Conservation (phyloP, 2,113 vertebrate genomes). For the Cercocebus atys region DNA sequence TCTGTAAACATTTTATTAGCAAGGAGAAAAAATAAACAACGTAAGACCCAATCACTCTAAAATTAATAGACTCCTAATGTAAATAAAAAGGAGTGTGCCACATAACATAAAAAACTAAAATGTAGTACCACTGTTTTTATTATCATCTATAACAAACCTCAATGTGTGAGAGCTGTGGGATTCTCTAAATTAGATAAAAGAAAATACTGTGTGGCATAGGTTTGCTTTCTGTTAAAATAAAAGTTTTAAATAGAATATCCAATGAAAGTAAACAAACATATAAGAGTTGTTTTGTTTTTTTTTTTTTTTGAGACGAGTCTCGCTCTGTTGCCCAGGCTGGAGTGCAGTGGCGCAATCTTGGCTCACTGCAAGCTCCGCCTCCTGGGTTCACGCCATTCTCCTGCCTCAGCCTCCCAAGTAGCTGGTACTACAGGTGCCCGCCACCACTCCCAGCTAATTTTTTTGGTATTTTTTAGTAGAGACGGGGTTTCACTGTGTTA, state of each 20-base stretch:
- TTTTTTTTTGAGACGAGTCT: too few relatives aligned
- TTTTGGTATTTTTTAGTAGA: too few relatives aligned
- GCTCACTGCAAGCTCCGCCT: too few relatives aligned
- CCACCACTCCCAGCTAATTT: too few relatives aligned
- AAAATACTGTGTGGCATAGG: background rate
- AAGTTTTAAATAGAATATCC: background rate
- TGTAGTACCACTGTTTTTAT: background rate
- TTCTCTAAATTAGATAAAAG: background rate
- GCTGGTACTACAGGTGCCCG: too few relatives aligned
- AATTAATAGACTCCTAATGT: background rate
- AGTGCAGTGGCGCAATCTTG: too few relatives aligned
- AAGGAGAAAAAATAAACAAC: background rate
- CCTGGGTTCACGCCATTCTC: too few relatives aligned
- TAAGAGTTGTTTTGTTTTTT: background rate
- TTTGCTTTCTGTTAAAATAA: conserved; percentile 16
- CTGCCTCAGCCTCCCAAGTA: too few relatives aligned
- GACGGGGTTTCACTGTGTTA: too few relatives aligned
- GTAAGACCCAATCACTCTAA: background rate
- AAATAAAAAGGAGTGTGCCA: background rate
- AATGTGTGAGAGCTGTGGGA: background rate
- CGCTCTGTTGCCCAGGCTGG: too few relatives aligned
- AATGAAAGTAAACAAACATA: background rate
- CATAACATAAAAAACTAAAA: background rate
- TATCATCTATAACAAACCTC: background rate
- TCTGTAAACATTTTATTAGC: background rate